Evolutionary conservation across 2,797 vertebrate genomes (phyloP).

Genomic region (Synaphobranchus kaupii): DNA sequence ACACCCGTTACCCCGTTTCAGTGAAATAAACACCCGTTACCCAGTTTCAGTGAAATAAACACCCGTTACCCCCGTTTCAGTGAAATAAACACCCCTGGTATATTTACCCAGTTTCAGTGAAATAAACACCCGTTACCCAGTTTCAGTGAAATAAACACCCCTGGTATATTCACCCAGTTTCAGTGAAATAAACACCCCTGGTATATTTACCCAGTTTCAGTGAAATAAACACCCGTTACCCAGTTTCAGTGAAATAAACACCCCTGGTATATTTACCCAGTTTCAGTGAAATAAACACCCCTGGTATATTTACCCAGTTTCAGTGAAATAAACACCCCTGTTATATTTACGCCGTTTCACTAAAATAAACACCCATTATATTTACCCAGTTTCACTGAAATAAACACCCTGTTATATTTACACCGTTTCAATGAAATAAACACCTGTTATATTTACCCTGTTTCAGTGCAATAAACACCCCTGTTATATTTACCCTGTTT

Average conservation of each 20-base stretch:
- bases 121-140: too few relatives aligned
- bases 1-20: too few relatives aligned
- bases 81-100: too few relatives aligned
- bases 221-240: not conserved
- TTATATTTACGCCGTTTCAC: not conserved
- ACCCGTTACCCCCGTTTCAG: too few relatives aligned
- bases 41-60: too few relatives aligned
- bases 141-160: too few relatives aligned
- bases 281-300: not conserved
- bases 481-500: not conserved
- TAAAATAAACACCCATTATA: not conserved
- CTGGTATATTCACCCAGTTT: too few relatives aligned
- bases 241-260: not conserved
- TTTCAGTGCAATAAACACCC: not conserved
- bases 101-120: too few relatives aligned
- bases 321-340: not conserved
- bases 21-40: too few relatives aligned
- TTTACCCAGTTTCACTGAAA: not conserved
- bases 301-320: not conserved
- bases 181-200: not conserved
- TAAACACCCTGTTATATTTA: not conserved
- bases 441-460: too few relatives aligned
- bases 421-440: not conserved
- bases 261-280: too few relatives aligned
- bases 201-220: not conserved